Conservation (phyloP, 1,140 invertebrate species). For the Hestina assimilis region DNA sequence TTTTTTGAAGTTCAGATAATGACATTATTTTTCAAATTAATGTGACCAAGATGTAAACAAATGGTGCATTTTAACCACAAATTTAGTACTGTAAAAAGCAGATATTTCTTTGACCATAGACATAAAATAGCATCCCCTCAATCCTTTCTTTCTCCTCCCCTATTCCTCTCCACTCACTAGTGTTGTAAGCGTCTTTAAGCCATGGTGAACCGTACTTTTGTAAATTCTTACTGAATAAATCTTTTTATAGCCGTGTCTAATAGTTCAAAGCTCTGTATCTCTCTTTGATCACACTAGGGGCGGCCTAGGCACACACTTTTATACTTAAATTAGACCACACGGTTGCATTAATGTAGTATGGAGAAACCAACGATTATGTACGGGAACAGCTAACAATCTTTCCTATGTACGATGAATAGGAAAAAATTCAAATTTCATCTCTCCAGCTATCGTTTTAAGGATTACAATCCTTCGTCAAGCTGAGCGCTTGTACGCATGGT, state of each 20-base stretch:
- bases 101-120: no score
- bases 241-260: conserved; percentile 30
- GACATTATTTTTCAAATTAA: no score
- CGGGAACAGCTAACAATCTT: conserved; percentile 27
- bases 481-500: conserved; percentile 7
- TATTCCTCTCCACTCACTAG: no score
- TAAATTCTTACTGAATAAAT: no score
- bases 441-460: background rate
- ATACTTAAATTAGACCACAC: conserved; percentile 60
- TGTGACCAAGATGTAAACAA: no score
- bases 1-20: no score
- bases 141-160: no score
- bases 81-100: no score
- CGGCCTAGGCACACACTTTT: conserved; percentile 48
- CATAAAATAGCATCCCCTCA: no score
- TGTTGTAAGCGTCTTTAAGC: no score
- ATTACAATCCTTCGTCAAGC: background rate
- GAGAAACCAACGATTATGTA: conserved; percentile 30
- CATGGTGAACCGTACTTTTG: no score
- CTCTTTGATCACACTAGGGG: conserved; percentile 51
- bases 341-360: conserved; percentile 47
- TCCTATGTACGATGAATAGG: background rate
- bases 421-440: background rate
- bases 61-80: no score
- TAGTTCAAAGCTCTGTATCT: conserved; percentile 10